A percentile compares a stretch with the other conserved stretches of the same genome.
phyloP scores from a whole-genome alignment of 1,140 invertebrate species.

The Magallana gigas region DNA sequence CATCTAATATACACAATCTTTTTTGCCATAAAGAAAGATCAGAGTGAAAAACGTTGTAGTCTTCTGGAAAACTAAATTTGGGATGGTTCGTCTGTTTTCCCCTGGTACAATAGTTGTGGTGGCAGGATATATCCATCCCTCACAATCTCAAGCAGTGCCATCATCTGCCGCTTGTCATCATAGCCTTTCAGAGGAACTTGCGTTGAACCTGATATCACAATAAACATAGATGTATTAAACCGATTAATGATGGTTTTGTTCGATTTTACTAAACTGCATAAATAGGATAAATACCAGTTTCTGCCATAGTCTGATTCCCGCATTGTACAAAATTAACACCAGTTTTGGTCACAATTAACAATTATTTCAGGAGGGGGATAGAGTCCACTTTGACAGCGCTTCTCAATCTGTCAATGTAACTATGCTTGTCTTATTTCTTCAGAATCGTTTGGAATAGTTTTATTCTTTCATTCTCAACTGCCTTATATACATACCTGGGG shows the following conservation, averaged over 20 bases:
- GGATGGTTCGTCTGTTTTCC: background rate
- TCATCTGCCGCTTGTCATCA: background rate
- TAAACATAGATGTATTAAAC: background rate
- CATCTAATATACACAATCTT: background rate
- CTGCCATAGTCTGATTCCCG: background rate
- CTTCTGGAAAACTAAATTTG: background rate
- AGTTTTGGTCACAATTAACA: background rate
- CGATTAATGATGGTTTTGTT: background rate
- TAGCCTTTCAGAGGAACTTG: background rate
- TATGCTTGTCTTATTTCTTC: background rate
- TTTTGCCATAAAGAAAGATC: background rate
- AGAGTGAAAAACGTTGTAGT: background rate
- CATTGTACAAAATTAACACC: constrained; percentile 1
- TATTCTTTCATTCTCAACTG: too few species aligned
- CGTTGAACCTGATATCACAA: background rate
- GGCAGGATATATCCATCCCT: background rate
- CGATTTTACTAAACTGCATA: background rate
- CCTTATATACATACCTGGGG: too few species aligned
- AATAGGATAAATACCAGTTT: background rate
- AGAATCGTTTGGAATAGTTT: background rate
- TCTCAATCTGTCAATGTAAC: background rate
- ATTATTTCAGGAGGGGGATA: background rate
- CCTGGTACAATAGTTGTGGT: background rate
- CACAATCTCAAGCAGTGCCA: background rate
- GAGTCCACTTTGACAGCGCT: background rate